phyloP scores from a whole-genome alignment of 2,113 vertebrate genomes.

The Tragulus kanchil region DNA sequence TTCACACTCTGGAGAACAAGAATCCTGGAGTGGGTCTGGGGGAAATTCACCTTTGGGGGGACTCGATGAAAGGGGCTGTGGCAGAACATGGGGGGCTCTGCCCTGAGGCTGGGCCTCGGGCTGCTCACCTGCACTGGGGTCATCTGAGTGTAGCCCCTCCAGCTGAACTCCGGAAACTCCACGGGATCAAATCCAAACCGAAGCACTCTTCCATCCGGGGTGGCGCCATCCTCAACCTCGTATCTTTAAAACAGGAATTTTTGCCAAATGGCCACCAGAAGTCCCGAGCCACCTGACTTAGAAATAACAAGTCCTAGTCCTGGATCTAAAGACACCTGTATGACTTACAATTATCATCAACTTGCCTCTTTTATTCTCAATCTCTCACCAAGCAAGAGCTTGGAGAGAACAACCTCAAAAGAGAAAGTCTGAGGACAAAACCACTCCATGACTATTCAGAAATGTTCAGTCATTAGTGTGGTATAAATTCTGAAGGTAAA shows the following conservation, averaged over 20 bases:
- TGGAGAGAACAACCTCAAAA: neutral
- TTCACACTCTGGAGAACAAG: neutral
- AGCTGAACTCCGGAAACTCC: constrained; percentile 94
- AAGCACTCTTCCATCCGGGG: constrained; percentile 87
- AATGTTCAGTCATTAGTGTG: neutral
- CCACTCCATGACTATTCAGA: neutral
- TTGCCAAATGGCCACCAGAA: too few species aligned
- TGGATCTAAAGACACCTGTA: neutral
- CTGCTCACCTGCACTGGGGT: constrained; percentile 91
- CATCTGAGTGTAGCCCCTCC: constrained; percentile 95
- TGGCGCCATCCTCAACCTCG: constrained; percentile 94
- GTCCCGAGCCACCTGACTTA: neutral
- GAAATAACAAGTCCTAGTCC: neutral
- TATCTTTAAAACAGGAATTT: too few species aligned
- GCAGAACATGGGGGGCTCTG: accelerated
- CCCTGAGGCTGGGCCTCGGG: neutral
- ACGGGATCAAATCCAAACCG: constrained; percentile 92
- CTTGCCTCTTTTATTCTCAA: neutral
- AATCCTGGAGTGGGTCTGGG: neutral
- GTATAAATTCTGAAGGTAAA: neutral
- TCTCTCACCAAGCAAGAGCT: neutral
- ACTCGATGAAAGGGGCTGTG: too few species aligned
- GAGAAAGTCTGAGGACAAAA: constrained; percentile 28
- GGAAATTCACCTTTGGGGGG: too few species aligned
- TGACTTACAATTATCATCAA: neutral